Conservation (phyloP, 2,113 vertebrate species). For the Erythrocebus patas region DNA sequence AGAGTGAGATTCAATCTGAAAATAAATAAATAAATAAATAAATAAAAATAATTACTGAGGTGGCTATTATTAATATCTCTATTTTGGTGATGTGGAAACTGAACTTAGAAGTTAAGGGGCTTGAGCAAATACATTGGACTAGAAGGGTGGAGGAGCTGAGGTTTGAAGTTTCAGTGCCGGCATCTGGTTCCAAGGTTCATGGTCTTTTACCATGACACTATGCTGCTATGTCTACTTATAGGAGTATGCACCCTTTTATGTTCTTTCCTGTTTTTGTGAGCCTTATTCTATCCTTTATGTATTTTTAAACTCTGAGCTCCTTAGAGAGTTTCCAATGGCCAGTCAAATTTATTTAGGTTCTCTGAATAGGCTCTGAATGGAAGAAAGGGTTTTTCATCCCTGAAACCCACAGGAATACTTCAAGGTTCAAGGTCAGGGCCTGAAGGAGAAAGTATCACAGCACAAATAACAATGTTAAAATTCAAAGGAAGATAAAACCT, state of each 20-base stretch:
- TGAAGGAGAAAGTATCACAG: conserved; percentile 20
- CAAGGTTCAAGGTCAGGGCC: background rate
- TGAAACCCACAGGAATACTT: background rate
- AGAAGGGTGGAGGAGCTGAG: background rate
- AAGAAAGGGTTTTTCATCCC: background rate
- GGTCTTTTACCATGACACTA: background rate
- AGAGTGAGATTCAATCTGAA: no score
- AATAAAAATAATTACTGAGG: no score
- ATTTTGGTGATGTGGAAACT: background rate
- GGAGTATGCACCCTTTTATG: background rate
- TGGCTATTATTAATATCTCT: background rate
- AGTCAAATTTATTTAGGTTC: background rate
- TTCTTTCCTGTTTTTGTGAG: conserved; percentile 18
- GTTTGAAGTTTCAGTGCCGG: background rate
- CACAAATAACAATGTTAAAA: background rate
- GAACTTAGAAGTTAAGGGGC: background rate
- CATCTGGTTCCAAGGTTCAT: background rate
- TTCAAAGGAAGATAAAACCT: conserved; percentile 33
- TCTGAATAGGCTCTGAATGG: background rate
- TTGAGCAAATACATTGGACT: background rate
- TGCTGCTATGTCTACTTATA: background rate
- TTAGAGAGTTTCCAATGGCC: conserved; percentile 25
- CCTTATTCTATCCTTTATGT: background rate
- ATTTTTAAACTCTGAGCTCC: background rate
- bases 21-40: no score